Evolutionary conservation across 2,888 invertebrate genomes (phyloP).

Genomic region (Melieria omissa): DNA sequence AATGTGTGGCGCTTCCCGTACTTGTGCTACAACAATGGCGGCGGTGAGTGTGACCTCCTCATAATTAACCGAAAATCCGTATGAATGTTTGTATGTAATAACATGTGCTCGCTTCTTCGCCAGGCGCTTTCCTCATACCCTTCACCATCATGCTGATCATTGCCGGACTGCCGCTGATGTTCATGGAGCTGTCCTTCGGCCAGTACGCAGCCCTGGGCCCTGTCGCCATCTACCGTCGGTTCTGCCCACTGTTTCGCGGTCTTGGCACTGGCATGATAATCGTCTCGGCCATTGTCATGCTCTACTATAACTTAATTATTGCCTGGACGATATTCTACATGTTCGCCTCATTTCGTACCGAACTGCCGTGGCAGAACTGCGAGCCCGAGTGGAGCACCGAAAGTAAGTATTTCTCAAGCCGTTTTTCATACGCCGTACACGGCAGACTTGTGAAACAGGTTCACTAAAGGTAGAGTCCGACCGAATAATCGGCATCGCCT

Average conservation of each 20-base stretch:
- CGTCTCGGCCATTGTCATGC: slow-evolving; percentile 80
- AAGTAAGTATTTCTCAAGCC: slow-evolving; percentile 66
- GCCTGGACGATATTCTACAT: slow-evolving; percentile 84
- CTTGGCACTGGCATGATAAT: slow-evolving; percentile 81
- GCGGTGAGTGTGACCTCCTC: slow-evolving; percentile 68
- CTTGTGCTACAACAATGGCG: slow-evolving; percentile 80
- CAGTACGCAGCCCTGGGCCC: slow-evolving; percentile 84
- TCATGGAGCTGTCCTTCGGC: slow-evolving; percentile 86
- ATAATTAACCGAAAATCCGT: not conserved
- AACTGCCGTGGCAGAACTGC: slow-evolving; percentile 79
- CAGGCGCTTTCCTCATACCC: slow-evolving; percentile 85
- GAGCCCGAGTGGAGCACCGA: slow-evolving; percentile 77
- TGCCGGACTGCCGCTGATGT: slow-evolving; percentile 83
- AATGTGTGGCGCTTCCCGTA: slow-evolving; percentile 83
- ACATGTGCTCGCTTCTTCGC: not conserved
- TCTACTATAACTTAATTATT: slow-evolving; percentile 81
- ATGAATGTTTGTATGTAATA: not conserved
- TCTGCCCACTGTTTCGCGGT: slow-evolving; percentile 77
- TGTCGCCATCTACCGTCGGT: slow-evolving; percentile 82
- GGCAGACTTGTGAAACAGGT: no score
- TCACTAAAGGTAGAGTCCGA: no score
- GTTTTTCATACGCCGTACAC: not conserved
- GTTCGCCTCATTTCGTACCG: slow-evolving; percentile 74
- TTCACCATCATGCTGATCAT: slow-evolving; percentile 84
- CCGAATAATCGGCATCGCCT: no score